phyloP scores from a whole-genome alignment of 2,797 vertebrate species.

The Coranthus polyacanthus region DNA sequence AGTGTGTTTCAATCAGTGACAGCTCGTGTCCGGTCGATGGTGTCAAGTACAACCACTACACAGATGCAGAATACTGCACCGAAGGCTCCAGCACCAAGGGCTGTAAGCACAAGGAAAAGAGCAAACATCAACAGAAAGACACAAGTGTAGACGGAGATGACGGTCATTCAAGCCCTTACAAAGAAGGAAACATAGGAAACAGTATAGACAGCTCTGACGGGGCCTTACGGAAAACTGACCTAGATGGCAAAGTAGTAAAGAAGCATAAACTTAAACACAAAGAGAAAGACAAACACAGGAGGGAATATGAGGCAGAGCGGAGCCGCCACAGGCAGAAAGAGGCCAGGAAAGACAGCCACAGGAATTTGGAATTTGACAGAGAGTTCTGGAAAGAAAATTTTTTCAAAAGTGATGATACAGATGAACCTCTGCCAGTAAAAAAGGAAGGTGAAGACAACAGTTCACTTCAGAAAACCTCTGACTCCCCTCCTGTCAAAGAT shows the following conservation, averaged over 20 bases:
- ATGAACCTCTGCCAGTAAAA: slow-evolving; percentile 86
- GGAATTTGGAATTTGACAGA: slow-evolving; percentile 96
- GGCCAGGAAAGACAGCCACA: slow-evolving; percentile 89
- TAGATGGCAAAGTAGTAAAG: slow-evolving; percentile 95
- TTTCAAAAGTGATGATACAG: slow-evolving; percentile 98
- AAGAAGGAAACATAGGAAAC: slow-evolving; percentile 90
- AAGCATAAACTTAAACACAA: slow-evolving; percentile 98
- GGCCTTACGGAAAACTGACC: slow-evolving; percentile 90
- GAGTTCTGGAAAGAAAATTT: slow-evolving; percentile 99
- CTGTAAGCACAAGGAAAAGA: slow-evolving; percentile 98
- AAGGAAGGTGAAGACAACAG: slow-evolving; percentile 86
- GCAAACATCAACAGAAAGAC: slow-evolving; percentile 95
- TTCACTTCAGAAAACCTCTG: slow-evolving; percentile 86
- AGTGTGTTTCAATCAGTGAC: slow-evolving; percentile 92
- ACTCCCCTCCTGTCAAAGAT: slow-evolving; percentile 88
- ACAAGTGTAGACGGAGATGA: slow-evolving; percentile 88
- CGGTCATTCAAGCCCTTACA: slow-evolving; percentile 90
- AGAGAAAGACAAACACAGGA: slow-evolving; percentile 96
- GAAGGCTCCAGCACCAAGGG: slow-evolving; percentile 96
- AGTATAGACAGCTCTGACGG: slow-evolving; percentile 90
- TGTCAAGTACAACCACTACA: slow-evolving; percentile 91
- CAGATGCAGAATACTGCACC: slow-evolving; percentile 91
- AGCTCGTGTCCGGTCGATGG: slow-evolving; percentile 87
- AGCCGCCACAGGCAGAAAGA: slow-evolving; percentile 93
- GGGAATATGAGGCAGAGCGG: slow-evolving; percentile 92